Percentiles rank a stretch among this genome's conserved stretches.
Conservation (phyloP, 2,888 invertebrate genomes). For the Iphiclides podalirius region DNA sequence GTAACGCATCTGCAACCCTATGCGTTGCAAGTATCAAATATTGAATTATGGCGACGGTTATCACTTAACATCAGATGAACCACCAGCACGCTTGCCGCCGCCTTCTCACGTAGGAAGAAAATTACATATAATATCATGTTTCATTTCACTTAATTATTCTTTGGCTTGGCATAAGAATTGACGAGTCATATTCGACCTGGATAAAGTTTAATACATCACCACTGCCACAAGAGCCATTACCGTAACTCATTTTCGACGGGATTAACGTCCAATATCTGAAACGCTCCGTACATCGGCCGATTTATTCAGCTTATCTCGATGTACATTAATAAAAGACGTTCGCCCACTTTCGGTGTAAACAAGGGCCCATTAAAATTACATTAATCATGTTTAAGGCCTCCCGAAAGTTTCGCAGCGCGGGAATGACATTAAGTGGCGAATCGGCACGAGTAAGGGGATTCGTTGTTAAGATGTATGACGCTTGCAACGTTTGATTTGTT, state of each 20-base stretch:
- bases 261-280: slow-evolving; percentile 10
- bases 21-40: no score
- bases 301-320: slow-evolving; percentile 20
- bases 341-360: slow-evolving; percentile 36
- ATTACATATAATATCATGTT: no score
- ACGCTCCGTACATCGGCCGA: slow-evolving; percentile 9
- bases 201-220: slow-evolving; percentile 4
- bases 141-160: neutral
- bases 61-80: no score
- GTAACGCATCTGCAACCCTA: no score
- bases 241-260: slow-evolving; percentile 24
- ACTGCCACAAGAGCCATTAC: slow-evolving; percentile 10
- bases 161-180: neutral
- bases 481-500: slow-evolving; percentile 1
- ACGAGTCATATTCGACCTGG: neutral
- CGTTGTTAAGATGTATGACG: slow-evolving; percentile 4
- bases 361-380: slow-evolving; percentile 56
- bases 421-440: slow-evolving; percentile 33
- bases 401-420: slow-evolving; percentile 32
- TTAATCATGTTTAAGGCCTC: slow-evolving; percentile 47
- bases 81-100: no score
- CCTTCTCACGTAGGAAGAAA: no score
- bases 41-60: no score
- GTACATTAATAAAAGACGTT: slow-evolving; percentile 34
- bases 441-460: slow-evolving; percentile 14